These are phyloP conservation scores for Xylocopa sonorina DNA, from an alignment of 1,140 invertebrate genomes.

Conservation along the genomic window DNA sequence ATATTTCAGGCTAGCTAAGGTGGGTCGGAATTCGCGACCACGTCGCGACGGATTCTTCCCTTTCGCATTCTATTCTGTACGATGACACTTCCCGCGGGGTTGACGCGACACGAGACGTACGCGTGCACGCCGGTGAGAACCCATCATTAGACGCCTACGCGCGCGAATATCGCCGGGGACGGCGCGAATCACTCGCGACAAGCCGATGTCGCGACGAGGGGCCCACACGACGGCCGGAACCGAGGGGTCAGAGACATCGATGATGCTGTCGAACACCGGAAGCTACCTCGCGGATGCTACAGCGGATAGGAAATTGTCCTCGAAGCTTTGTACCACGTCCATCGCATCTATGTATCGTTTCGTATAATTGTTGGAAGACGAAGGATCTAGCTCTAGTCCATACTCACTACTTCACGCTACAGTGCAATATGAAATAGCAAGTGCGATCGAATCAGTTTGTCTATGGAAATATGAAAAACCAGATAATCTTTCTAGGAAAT, in stretches of 20 bases:
- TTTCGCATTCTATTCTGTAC: conserved; percentile 63
- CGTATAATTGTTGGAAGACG: too few relatives aligned
- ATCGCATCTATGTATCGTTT: too few relatives aligned
- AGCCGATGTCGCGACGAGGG: conserved; percentile 52
- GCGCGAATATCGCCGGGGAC: conserved; percentile 44
- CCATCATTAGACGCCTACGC: conserved; percentile 69
- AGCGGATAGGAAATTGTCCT: conserved; percentile 29
- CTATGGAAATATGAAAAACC: too few relatives aligned
- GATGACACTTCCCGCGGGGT: conserved; percentile 55
- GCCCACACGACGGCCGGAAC: conserved; percentile 35
- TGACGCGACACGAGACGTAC: conserved; percentile 47
- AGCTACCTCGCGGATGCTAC: neutral
- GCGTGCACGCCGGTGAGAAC: conserved; percentile 50
- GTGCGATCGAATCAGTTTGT: too few relatives aligned
- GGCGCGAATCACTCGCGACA: conserved; percentile 16
- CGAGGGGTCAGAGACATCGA: conserved; percentile 27
- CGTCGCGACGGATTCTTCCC: conserved; percentile 59
- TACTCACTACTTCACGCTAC: too few relatives aligned
- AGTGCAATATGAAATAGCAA: too few relatives aligned
- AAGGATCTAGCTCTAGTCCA: too few relatives aligned
- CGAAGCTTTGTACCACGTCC: too few relatives aligned
- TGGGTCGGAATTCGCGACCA: conserved; percentile 60
- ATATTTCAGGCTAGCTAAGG: conserved; percentile 61
- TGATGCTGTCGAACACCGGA: conserved; percentile 36
- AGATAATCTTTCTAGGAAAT: too few relatives aligned